phyloP scores from a whole-genome alignment of 2,113 vertebrate species.

The Procapra przewalskii region DNA sequence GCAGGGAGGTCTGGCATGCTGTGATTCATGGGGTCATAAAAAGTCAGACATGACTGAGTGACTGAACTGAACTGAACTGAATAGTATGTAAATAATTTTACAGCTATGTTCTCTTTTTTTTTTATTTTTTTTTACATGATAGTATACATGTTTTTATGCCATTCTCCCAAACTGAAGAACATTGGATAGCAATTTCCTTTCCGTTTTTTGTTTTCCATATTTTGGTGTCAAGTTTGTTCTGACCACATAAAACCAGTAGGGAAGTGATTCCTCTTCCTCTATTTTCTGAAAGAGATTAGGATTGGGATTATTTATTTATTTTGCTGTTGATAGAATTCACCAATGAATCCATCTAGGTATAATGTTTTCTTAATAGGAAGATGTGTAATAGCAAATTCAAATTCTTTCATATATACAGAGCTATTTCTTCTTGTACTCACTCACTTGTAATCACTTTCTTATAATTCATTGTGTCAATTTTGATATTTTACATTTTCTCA shows the following conservation, averaged over 20 bases:
- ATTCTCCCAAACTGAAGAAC: too few species aligned
- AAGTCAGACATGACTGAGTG: fast-evolving
- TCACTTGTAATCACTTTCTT: background rate
- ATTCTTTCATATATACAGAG: background rate
- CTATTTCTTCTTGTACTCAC: background rate
- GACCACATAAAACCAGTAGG: background rate
- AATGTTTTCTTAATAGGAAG: background rate
- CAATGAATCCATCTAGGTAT: background rate
- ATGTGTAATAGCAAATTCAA: background rate
- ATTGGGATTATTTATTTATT: background rate
- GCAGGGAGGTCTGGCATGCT: too few species aligned
- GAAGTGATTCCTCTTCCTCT: background rate
- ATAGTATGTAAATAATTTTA: background rate
- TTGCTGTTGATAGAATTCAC: background rate
- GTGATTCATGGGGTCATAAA: fast-evolving
- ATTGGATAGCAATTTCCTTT: background rate
- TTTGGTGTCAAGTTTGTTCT: background rate
- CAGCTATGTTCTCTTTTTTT: background rate
- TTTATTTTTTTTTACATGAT: too few species aligned
- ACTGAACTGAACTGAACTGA: too few species aligned
- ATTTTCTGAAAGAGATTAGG: background rate
- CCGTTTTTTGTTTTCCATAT: background rate
- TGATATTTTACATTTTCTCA: background rate
- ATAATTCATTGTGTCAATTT: background rate
- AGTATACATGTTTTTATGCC: too few species aligned